Evolutionary conservation across 2,888 invertebrate species (phyloP), one percentile per base, ranked within the genome.

Genomic region (Frankliniella fusca): DNA sequence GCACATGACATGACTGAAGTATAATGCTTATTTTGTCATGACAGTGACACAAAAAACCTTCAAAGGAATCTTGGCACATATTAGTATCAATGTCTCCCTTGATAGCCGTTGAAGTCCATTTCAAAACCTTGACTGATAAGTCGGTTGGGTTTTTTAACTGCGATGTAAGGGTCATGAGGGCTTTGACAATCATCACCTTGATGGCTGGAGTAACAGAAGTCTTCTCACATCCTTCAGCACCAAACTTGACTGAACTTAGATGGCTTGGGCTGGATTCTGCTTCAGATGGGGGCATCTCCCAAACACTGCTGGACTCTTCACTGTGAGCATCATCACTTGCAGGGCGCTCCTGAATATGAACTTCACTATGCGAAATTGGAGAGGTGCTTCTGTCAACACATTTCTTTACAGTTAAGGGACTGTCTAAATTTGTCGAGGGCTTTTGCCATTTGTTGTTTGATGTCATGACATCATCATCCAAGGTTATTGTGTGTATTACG

Each of bases 11-110:
- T 0, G 11, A 76, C 12, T 76, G 27, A 23, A 76, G 12, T 23
- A 76, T 10, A 76, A 76, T 76, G 9, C 70, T 76, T 5, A 76
- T 27, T 76, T 76, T n/a, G 27, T 76, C 70, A 76, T 76, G 70
- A 27, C 70, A 23, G 11, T 23, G 70, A 12, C 70, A 76, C 9
- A 76, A 76, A 12, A 76, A 76, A 12, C 23, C 70, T 76, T 76
- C 70, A 8, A 76, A 23, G 23, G 23, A 23, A 76, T 76, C 70
- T 27, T 76, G 12, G 27, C 23, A n/a, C 23, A 27, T 27, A 76
- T 76, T 27, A 23, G 23, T 27, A 76, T 76, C 70, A 23, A 76
- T 23, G 12, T 76, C 70, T 10, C 8, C 70, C 27, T 9, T n/a
- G 2, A 27, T 0, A 27, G 27, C 10, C 5, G 23, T 27, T 27